Percentiles rank a stretch among this genome's conserved stretches.
Evolutionary conservation across 2,113 vertebrate species (phyloP).

Genomic region (Proteles cristata): DNA sequence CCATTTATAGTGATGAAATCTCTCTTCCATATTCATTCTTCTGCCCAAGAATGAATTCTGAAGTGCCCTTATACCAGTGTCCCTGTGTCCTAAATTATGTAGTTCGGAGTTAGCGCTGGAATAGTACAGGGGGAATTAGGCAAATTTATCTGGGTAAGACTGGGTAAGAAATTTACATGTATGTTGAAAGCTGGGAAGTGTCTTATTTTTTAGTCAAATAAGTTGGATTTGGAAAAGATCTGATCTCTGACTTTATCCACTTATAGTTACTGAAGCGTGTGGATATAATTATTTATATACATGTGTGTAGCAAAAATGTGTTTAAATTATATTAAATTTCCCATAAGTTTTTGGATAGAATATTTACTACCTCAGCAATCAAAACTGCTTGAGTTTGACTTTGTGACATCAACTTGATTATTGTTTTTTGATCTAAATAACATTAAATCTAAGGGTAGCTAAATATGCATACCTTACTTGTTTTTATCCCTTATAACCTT

Average conservation of each 20-base stretch:
- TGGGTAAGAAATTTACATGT: neutral
- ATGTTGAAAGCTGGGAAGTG: neutral
- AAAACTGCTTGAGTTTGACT: constrained; percentile 59
- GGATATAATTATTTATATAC: neutral
- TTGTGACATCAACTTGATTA: constrained; percentile 26
- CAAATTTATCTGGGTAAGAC: neutral
- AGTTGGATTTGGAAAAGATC: neutral
- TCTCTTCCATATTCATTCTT: neutral
- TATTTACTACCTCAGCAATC: neutral
- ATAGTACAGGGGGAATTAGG: neutral
- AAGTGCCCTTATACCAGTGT: neutral
- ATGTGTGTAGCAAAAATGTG: neutral
- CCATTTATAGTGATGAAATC: neutral
- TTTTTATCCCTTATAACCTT: constrained; percentile 35
- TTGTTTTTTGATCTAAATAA: neutral
- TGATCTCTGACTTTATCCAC: neutral
- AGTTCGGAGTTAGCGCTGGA: neutral
- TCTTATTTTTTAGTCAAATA: neutral
- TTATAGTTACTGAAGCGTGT: neutral
- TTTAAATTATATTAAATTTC: constrained; percentile 31
- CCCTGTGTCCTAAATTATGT: neutral
- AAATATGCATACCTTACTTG: constrained; percentile 20
- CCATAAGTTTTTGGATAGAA: neutral
- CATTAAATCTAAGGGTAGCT: constrained; percentile 33
- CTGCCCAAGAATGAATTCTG: neutral